phyloP scores from a whole-genome alignment of 2,797 vertebrate species.

The Trachurus trachurus region DNA sequence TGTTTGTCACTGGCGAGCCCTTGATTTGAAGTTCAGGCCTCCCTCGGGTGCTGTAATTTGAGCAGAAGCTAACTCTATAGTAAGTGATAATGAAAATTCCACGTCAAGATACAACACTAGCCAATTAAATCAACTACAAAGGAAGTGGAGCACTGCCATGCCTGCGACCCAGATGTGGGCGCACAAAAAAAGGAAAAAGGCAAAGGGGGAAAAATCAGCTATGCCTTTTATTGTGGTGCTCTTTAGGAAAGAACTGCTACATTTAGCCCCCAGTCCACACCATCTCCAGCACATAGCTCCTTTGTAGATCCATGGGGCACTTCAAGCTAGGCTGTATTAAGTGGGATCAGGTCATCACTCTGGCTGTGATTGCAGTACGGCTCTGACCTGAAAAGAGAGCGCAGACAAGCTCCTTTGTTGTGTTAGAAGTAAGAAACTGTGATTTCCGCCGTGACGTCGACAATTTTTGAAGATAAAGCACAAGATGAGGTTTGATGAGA shows the following conservation, averaged over 20 bases:
- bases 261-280: conserved; percentile 54
- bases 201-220: not conserved
- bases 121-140: conserved; percentile 70
- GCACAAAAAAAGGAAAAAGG: not conserved
- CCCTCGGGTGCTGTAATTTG: conserved; percentile 30
- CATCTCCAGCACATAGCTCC: conserved; percentile 36
- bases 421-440: conserved; percentile 21
- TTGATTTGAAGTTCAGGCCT: conserved; percentile 25
- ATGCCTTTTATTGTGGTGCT: conserved; percentile 31
- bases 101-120: conserved; percentile 45
- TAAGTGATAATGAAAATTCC: conserved; percentile 52
- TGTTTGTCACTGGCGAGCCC: not conserved
- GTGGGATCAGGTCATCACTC: conserved; percentile 73
- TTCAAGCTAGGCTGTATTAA: conserved; percentile 69
- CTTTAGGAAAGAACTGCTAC: conserved; percentile 44
- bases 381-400: conserved; percentile 63
- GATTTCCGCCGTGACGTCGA: conserved; percentile 14
- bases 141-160: conserved; percentile 34
- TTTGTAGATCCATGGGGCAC: conserved; percentile 65
- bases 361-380: conserved; percentile 65
- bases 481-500: conserved; percentile 18
- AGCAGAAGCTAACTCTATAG: conserved; percentile 36
- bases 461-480: conserved; percentile 5
- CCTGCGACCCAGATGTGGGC: conserved; percentile 52
- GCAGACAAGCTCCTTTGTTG: conserved; percentile 40